Conservation (phyloP, 2,888 invertebrate species). For the Omphaloscelis lunosa region DNA sequence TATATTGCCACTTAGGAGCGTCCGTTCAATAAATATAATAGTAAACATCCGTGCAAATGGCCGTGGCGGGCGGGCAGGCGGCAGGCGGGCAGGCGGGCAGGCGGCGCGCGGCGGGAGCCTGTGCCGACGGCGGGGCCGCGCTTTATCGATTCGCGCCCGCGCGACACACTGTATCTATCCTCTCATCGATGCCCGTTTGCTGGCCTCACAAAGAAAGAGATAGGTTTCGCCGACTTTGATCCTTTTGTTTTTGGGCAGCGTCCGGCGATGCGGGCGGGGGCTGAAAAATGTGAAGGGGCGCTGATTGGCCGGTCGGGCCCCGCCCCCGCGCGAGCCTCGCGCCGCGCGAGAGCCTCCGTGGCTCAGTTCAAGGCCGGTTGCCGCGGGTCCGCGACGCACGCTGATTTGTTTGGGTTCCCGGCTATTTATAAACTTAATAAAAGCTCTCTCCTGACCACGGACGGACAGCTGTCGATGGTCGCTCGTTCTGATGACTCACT, state of each 20-base stretch:
- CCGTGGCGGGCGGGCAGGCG: constrained; percentile 81
- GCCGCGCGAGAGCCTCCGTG: constrained; percentile 76
- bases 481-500: constrained; percentile 17
- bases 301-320: constrained; percentile 87
- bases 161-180: constrained; percentile 90
- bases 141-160: constrained; percentile 90
- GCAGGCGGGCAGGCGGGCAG: constrained; percentile 71
- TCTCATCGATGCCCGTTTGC: constrained; percentile 90
- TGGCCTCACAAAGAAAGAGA: constrained; percentile 91
- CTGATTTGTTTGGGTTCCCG: constrained; percentile 84
- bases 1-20: constrained; percentile 86
- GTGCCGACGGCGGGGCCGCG: constrained; percentile 76
- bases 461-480: constrained; percentile 41
- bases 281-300: constrained; percentile 90
- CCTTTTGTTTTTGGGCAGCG: constrained; percentile 91
- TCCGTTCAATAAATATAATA: constrained; percentile 91
- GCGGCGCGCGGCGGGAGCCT: constrained; percentile 74
- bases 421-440: constrained; percentile 73
- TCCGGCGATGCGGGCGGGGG: constrained; percentile 90
- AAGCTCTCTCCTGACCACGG: constrained; percentile 56
- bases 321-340: constrained; percentile 83
- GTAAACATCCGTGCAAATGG: constrained; percentile 91
- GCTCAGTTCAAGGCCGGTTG: constrained; percentile 90
- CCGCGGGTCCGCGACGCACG: constrained; percentile 73
- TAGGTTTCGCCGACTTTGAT: constrained; percentile 91